Evolutionary conservation across 2,113 vertebrate species (phyloP), one percentile per base, ranked within the genome.

Genomic region (Sphaerodactylus townsendi): DNA sequence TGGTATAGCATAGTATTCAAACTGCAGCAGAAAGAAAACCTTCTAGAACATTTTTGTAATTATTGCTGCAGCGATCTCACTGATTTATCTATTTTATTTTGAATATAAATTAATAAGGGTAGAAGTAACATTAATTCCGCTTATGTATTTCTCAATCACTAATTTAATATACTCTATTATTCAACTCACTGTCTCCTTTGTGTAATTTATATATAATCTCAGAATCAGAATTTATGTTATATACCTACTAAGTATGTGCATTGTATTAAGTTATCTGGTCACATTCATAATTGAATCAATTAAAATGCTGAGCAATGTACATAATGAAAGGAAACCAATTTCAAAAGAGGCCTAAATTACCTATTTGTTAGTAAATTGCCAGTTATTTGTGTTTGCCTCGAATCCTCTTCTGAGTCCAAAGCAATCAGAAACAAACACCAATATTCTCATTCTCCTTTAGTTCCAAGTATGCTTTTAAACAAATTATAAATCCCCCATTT

Each of bases 101-200:
- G 82, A 83, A 93, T 94, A 93, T 89, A 94, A 95, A 96, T 95
- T 94, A 95, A 94, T 94, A 95, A 94, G 94, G 87, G 89, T 93
- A 93, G 74, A 72, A 76, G 65, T 71, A 8, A 4, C 7, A 25
- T 93, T 95, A 92, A 95, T 94, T 90, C 85, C 91, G 87, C 94
- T 92, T 92, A 94, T 92, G 89, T 83, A 85, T 94, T 96, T 95
- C 94, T 93, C 91, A 92, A 87, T 94, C 93, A 94, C 91, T 91
- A 85, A 88, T 94, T 96, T 94, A 88, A 87, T 94, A 93, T 95
- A 94, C 92, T 91, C 86, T 89, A 87, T 93, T 94, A 91, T 90
- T 94, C 92, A 90, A 92, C 92, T 94, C 82, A 90, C 76, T 91
- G 90, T 88, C 79, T 93, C 83, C 86, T 93, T 84, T 80, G 85